These are phyloP conservation scores for Cercopithecus mona DNA, from an alignment of 2,113 vertebrate genomes.

Conservation along the genomic window DNA sequence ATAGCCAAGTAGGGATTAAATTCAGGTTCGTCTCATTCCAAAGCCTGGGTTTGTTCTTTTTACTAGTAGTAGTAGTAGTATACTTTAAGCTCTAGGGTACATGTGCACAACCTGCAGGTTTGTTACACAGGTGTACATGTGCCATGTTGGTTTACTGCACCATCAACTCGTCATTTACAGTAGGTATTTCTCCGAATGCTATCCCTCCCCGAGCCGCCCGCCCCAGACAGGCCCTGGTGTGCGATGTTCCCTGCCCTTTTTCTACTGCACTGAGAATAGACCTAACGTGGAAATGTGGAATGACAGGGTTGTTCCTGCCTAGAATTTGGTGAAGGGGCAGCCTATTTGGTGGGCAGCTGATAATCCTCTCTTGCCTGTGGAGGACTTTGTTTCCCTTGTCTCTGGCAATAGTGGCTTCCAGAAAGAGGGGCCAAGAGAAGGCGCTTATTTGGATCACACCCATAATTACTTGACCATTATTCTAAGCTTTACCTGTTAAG, in stretches of 20 bases:
- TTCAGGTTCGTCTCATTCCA: background rate
- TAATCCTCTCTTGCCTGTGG: background rate
- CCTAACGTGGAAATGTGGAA: background rate
- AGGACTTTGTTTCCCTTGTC: background rate
- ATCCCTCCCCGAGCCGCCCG: too few species aligned
- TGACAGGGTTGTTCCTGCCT: background rate
- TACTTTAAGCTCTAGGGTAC: too few species aligned
- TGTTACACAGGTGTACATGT: too few species aligned
- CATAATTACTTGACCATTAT: background rate
- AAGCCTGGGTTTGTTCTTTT: background rate
- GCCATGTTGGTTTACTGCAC: too few species aligned
- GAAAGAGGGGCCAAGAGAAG: background rate
- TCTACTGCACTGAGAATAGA: background rate
- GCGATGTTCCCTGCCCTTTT: background rate
- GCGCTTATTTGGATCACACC: background rate
- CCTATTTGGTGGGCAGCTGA: background rate
- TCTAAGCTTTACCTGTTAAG: constrained; percentile 22
- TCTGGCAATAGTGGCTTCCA: background rate
- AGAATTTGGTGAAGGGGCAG: background rate
- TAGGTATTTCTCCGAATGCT: too few species aligned
- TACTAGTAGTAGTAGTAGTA: too few species aligned
- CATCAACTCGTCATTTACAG: too few species aligned
- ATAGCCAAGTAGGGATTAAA: background rate
- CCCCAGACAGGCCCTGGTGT: too few species aligned
- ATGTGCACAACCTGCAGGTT: too few species aligned